These are phyloP conservation scores for Brachionichthys hirsutus DNA, from an alignment of 2,113 vertebrate species.

Conservation along the genomic window DNA sequence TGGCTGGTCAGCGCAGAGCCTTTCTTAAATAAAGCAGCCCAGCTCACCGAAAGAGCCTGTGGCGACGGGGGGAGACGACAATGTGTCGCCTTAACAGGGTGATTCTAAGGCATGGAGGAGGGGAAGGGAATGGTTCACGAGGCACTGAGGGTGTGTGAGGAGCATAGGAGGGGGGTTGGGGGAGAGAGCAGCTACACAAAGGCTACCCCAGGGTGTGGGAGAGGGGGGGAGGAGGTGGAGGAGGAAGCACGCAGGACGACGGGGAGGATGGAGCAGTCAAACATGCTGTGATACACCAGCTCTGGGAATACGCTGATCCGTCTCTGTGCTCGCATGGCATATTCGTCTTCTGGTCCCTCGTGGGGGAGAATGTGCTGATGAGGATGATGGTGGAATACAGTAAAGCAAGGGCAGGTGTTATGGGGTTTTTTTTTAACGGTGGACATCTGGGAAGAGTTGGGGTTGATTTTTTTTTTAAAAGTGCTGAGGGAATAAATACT, in stretches of 20 bases:
- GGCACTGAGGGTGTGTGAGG: slow-evolving; percentile 59
- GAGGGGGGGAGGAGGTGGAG: slow-evolving; percentile 54
- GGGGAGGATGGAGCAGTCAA: slow-evolving; percentile 56
- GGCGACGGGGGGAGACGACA: slow-evolving; percentile 69
- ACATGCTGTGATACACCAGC: slow-evolving; percentile 57
- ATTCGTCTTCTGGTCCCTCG: slow-evolving; percentile 45
- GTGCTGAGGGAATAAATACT: slow-evolving; percentile 55
- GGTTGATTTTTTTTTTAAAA: slow-evolving; percentile 30
- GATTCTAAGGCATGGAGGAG: slow-evolving; percentile 70
- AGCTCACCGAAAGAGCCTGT: slow-evolving; percentile 57
- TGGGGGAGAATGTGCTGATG: slow-evolving; percentile 62
- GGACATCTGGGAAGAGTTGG: slow-evolving; percentile 49
- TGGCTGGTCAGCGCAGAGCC: slow-evolving; percentile 65
- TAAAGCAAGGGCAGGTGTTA: slow-evolving; percentile 29
- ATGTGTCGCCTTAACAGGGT: slow-evolving; percentile 72
- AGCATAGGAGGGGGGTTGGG: slow-evolving; percentile 10
- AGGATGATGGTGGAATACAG: slow-evolving; percentile 31
- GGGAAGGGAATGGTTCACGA: slow-evolving; percentile 57
- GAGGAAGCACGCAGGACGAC: slow-evolving; percentile 40
- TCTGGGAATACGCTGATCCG: slow-evolving; percentile 51
- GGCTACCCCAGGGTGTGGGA: slow-evolving; percentile 71
- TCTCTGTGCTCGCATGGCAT: slow-evolving; percentile 47
- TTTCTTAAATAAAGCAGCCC: slow-evolving; percentile 73
- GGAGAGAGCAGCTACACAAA: slow-evolving; percentile 61
- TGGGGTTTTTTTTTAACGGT: slow-evolving; percentile 28